phyloP scores from a whole-genome alignment of 1,140 invertebrate genomes.

The Ruditapes philippinarum region DNA sequence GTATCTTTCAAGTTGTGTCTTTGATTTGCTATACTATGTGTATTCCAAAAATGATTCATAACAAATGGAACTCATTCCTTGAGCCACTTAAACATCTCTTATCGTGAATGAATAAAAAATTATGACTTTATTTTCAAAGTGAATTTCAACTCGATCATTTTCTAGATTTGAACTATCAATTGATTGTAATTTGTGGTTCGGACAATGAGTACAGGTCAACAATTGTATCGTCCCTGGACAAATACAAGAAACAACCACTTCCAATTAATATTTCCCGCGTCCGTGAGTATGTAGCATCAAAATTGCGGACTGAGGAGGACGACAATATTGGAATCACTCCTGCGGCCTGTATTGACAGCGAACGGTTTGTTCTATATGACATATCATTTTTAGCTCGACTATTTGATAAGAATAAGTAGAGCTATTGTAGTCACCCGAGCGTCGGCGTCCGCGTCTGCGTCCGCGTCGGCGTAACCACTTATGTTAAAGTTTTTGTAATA shows the following conservation, averaged over 20 bases:
- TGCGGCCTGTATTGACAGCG: neutral
- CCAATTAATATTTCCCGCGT: neutral
- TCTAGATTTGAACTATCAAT: constrained; percentile 32
- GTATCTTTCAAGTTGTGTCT: no score
- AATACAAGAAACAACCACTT: neutral
- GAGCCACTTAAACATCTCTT: no score
- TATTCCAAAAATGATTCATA: no score
- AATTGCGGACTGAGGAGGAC: neutral
- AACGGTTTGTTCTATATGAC: neutral
- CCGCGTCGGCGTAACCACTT: no score
- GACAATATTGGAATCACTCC: neutral
- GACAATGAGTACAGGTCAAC: constrained; percentile 72
- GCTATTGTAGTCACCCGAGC: no score
- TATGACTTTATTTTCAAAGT: neutral
- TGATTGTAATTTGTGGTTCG: constrained; percentile 76
- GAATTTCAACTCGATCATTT: neutral
- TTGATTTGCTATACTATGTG: no score
- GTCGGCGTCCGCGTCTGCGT: no score
- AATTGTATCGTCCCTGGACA: constrained; percentile 41
- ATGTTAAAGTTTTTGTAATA: no score
- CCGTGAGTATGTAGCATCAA: neutral
- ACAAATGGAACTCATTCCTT: no score
- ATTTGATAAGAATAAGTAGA: no score
- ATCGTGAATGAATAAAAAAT: no score
- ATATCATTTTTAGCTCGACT: no score